phyloP scores from a whole-genome alignment of 1,140 invertebrate species.

The Fopius arisanus region DNA sequence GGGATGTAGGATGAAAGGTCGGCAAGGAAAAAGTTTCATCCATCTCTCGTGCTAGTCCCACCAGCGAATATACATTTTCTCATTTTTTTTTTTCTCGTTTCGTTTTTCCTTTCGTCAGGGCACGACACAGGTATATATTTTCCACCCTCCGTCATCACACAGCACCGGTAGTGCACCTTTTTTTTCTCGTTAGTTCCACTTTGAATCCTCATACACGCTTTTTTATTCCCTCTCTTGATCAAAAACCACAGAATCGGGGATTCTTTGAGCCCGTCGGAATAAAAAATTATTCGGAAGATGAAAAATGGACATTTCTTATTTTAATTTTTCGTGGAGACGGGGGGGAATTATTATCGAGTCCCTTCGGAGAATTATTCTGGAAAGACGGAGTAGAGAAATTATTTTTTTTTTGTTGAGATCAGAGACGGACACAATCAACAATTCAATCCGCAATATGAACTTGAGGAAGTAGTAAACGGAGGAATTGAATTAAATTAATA shows the following conservation, averaged over 20 bases:
- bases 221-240: constrained; percentile 2
- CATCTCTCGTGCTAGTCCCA: constrained; percentile 35
- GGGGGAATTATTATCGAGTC: too few relatives aligned
- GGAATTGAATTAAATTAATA: too few relatives aligned
- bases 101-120: too few relatives aligned
- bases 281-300: not conserved
- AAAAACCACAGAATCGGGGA: constrained; percentile 3
- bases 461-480: too few relatives aligned
- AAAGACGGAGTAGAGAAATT: not conserved
- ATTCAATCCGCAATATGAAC: too few relatives aligned
- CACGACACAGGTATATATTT: constrained; percentile 5
- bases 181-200: constrained; percentile 8
- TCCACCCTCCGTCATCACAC: not conserved
- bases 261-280: not conserved
- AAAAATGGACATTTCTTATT: too few relatives aligned
- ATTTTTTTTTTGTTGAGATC: too few relatives aligned
- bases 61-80: constrained; percentile 30
- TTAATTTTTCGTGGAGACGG: not conserved
- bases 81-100: not conserved
- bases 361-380: not conserved
- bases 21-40: constrained; percentile 38
- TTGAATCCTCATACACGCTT: constrained; percentile 1
- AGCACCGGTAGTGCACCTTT: not conserved
- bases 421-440: too few relatives aligned
- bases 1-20: not conserved